These are phyloP conservation scores for Harpalus rufipes DNA, from an alignment of 2,888 invertebrate genomes.

Conservation along the genomic window DNA sequence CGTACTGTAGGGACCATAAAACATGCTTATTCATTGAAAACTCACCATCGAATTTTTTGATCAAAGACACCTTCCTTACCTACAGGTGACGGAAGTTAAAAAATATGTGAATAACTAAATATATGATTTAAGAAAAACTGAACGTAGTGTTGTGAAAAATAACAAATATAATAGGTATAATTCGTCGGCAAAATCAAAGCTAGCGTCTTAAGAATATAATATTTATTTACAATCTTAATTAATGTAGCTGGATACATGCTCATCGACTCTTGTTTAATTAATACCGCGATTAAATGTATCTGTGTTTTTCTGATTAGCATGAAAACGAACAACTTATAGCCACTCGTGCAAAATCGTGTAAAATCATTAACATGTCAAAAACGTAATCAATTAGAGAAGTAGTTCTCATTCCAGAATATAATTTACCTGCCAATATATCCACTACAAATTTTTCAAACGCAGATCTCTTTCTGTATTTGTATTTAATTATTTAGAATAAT, in stretches of 20 bases:
- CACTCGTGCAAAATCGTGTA: slow-evolving; percentile 28
- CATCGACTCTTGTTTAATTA: slow-evolving; percentile 54
- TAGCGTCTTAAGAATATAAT: slow-evolving; percentile 29
- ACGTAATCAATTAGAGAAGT: slow-evolving; percentile 41
- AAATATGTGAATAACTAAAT: too few species aligned
- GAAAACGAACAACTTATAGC: slow-evolving; percentile 34
- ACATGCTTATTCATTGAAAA: too few species aligned
- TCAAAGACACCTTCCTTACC: too few species aligned
- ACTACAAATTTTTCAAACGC: background rate
- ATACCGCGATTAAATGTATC: slow-evolving; percentile 57
- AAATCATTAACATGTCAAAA: slow-evolving; percentile 48
- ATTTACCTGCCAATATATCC: slow-evolving; percentile 12
- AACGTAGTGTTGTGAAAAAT: background rate
- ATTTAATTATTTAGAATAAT: slow-evolving; percentile 62
- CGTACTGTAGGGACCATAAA: too few species aligned
- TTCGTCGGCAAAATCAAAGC: slow-evolving; percentile 43
- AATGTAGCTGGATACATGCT: slow-evolving; percentile 45
- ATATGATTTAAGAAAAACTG: too few species aligned
- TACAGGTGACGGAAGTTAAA: too few species aligned
- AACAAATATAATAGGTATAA: slow-evolving; percentile 2
- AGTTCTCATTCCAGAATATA: slow-evolving; percentile 24
- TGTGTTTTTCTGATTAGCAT: slow-evolving; percentile 57
- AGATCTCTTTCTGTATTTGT: slow-evolving; percentile 49
- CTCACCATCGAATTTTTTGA: too few species aligned
- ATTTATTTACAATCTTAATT: slow-evolving; percentile 60